Percentiles rank a stretch among this genome's conserved stretches.
phyloP scores from a whole-genome alignment of 2,888 invertebrate species.

The Chorisops tibialis region DNA sequence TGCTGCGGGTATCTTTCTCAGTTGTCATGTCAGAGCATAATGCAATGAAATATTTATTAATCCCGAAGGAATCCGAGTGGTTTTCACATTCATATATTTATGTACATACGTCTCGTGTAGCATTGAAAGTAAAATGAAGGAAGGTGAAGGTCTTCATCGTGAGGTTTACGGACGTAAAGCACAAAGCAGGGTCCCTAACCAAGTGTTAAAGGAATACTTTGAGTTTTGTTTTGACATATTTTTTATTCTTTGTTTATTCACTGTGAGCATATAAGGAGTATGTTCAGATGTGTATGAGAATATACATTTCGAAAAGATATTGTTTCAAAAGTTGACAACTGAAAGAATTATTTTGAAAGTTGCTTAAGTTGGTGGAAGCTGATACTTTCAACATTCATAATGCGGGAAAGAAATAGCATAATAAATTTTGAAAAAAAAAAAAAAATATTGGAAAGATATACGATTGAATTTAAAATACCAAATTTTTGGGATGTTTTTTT shows the following conservation, averaged over 20 bases:
- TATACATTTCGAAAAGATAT: neutral
- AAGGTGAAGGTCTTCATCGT: neutral
- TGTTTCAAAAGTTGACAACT: conserved; percentile 10
- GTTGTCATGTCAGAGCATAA: conserved; percentile 18
- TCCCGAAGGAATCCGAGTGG: conserved; percentile 11
- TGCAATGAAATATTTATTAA: conserved; percentile 25
- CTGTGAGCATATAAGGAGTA: neutral
- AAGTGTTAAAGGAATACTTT: conserved; percentile 1
- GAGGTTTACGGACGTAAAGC: neutral
- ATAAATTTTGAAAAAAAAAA: too few species aligned
- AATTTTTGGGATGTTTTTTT: too few species aligned
- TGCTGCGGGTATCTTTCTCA: conserved; percentile 3
- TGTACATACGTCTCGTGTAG: conserved; percentile 11
- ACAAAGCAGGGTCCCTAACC: neutral
- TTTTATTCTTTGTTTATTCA: conserved; percentile 7
- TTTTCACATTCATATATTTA: conserved; percentile 21
- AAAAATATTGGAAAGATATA: too few species aligned
- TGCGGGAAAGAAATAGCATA: too few species aligned
- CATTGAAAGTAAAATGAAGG: conserved; percentile 21
- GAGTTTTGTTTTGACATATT: conserved; percentile 17
- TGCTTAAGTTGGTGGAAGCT: too few species aligned
- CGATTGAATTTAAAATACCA: too few species aligned
- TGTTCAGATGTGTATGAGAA: neutral
- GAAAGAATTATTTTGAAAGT: neutral
- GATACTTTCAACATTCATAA: too few species aligned